Conservation (phyloP, 2,888 invertebrate species). For the Operophtera brumata region DNA sequence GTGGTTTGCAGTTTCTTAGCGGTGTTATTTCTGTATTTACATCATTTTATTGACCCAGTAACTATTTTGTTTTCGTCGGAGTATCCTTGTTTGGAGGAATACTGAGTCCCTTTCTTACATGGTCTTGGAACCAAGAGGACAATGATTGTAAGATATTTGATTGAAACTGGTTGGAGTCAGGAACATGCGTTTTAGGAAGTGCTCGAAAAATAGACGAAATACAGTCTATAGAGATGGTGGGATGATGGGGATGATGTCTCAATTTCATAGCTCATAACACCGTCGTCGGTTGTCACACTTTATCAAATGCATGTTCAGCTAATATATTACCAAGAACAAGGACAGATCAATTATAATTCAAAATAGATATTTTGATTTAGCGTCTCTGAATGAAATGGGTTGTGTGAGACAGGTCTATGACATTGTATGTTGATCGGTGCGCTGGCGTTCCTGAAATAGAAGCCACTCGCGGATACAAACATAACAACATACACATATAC, state of each 20-base stretch:
- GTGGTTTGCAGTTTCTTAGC: conserved; percentile 33
- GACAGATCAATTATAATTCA: not conserved
- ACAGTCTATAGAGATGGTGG: too few relatives aligned
- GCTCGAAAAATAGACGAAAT: too few relatives aligned
- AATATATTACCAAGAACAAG: too few relatives aligned
- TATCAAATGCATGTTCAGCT: not conserved
- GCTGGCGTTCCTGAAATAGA: conserved; percentile 37
- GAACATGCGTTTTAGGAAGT: too few relatives aligned
- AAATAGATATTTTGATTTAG: conserved; percentile 5
- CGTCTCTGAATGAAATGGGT: conserved; percentile 1
- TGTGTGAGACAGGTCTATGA: conserved; percentile 46
- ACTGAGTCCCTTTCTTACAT: not conserved
- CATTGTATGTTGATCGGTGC: conserved; percentile 38
- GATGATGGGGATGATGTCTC: not conserved
- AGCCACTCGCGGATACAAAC: conserved; percentile 16
- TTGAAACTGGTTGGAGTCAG: too few relatives aligned
- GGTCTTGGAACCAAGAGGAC: too few relatives aligned
- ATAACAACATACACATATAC: not conserved
- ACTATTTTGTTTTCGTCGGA: not conserved
- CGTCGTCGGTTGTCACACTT: not conserved
- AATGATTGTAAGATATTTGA: too few relatives aligned
- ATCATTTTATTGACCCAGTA: too few relatives aligned
- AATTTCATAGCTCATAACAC: not conserved
- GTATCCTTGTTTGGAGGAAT: not conserved
- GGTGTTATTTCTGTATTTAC: conserved; percentile 16